A percentile compares a stretch with the other conserved stretches of the same genome.
phyloP scores from a whole-genome alignment of 2,888 invertebrate genomes.

The Pterostichus madidus region DNA sequence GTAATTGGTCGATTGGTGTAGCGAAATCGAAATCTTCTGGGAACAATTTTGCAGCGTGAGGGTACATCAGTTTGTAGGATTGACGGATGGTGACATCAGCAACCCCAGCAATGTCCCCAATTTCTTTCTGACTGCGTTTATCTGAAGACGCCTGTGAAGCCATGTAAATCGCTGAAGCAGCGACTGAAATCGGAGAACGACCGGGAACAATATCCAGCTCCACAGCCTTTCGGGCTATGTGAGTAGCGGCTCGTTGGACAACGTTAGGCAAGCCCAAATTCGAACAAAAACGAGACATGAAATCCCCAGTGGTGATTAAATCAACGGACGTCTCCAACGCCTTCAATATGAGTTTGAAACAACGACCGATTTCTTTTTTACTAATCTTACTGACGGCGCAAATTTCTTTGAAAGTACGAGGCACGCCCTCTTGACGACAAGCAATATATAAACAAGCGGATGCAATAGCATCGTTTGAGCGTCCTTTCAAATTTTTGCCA shows the following conservation, averaged over 20 bases:
- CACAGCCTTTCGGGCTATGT: conserved; percentile 97
- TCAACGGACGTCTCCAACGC: conserved; percentile 98
- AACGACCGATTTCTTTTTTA: conserved; percentile 99
- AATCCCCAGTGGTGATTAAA: conserved; percentile 98
- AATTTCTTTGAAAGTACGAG: conserved; percentile 99
- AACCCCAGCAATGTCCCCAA: conserved; percentile 98
- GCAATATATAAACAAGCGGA: conserved; percentile 99
- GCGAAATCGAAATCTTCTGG: conserved; percentile 98
- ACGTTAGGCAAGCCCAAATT: conserved; percentile 94
- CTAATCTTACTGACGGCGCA: conserved; percentile 99
- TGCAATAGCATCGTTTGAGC: conserved; percentile 98
- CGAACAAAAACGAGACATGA: conserved; percentile 99
- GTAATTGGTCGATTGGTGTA: conserved; percentile 95
- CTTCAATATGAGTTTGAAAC: conserved; percentile 97
- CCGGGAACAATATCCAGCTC: conserved; percentile 98
- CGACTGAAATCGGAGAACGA: conserved; percentile 98
- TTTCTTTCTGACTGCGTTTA: conserved; percentile 97
- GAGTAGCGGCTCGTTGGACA: conserved; percentile 95
- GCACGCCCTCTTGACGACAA: conserved; percentile 98
- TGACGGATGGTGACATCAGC: conserved; percentile 99
- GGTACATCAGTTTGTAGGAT: conserved; percentile 98
- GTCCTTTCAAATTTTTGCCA: conserved; percentile 94
- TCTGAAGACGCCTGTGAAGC: conserved; percentile 98
- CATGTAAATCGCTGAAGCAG: conserved; percentile 99
- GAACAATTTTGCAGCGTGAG: conserved; percentile 94